phyloP scores from a whole-genome alignment of 2,888 invertebrate genomes.

The Tenthredo livida region DNA sequence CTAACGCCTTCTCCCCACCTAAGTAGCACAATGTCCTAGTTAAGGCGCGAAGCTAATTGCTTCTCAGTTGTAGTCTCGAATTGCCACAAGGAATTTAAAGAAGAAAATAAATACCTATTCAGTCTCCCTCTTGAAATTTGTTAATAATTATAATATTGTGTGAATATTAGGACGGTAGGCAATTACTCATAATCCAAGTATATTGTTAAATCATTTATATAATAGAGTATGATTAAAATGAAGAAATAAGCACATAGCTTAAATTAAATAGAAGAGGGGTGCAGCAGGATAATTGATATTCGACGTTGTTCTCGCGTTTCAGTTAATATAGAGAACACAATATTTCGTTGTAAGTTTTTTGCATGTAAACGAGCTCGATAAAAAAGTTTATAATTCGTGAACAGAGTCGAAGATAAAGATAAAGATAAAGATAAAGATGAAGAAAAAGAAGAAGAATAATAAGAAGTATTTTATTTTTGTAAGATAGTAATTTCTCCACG shows the following conservation, averaged over 20 bases:
- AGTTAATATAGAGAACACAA: constrained; percentile 13
- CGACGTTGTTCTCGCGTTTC: constrained; percentile 25
- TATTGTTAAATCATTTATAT: constrained; percentile 41
- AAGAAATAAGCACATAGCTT: constrained; percentile 38
- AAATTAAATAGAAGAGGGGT: constrained; percentile 17
- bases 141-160: constrained; percentile 55
- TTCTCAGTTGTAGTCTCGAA: constrained; percentile 56
- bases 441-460: not conserved
- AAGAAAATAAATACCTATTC: constrained; percentile 51
- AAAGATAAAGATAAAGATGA: not conserved
- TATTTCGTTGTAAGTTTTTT: constrained; percentile 29
- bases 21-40: constrained; percentile 68
- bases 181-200: constrained; percentile 52
- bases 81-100: constrained; percentile 61
- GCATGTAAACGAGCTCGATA: constrained; percentile 25
- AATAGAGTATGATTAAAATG: constrained; percentile 46
- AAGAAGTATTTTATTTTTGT: constrained; percentile 51
- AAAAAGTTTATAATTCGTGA: constrained; percentile 17
- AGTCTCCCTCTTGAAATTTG: constrained; percentile 52
- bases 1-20: constrained; percentile 65
- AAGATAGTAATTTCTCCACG: constrained; percentile 46
- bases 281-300: not conserved
- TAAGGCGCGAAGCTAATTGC: constrained; percentile 55
- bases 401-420: constrained; percentile 1
- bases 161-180: constrained; percentile 53